Base-by-base conservation (phyloP, 1,140 invertebrate genomes). In the Parasteatoda tepidariorum region DNA sequence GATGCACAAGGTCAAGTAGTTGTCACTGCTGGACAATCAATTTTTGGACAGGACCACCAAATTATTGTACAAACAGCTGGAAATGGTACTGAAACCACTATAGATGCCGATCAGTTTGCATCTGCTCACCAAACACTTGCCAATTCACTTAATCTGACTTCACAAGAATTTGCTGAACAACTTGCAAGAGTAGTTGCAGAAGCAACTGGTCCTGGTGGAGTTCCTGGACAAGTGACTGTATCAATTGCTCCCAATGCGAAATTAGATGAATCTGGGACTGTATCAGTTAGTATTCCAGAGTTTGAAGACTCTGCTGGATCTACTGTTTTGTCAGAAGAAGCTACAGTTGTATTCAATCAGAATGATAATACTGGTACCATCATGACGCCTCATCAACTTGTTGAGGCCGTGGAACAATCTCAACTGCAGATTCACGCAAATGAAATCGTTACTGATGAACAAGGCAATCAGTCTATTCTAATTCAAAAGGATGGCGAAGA, bases 61-160 rank as follows among this genome's bases (percentile, higher is more conserved):
- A 84, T 84, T 33, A 84, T 84, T 33, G 62, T 84, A 6, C 83
- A 84, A 24, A 83, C 70, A n/a, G 62, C 70, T 34, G 73, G 73
- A 4, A 59, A 66, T 68, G 83, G 71, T 30, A 57, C 48, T 22
- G 81, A 83, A 34, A 33, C 34, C 7, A 76, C 71, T 7, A 76
- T 84, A n/a, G 66, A 59, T 48, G 33, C 73, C 26, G 83, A 75
- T 18, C 82, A 83, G 4, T 66, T 84, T 30, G 38, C 70, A 11
- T n/a, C 76, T 48, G 67, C 79, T 54, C 82, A 84, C 24, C 71
- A 75, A 15, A 57, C 81, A 15, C 13, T 83, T 0, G 81, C 81
- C 13, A 74, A 26, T 26, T 55, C 68, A 0, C 33, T 83, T 3
- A 83, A 83, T 26, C 9, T 83, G 24, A 59, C 71, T 26, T 61